Conservation (phyloP, 2,888 invertebrate genomes). For the Exephanes ischioxanthus region DNA sequence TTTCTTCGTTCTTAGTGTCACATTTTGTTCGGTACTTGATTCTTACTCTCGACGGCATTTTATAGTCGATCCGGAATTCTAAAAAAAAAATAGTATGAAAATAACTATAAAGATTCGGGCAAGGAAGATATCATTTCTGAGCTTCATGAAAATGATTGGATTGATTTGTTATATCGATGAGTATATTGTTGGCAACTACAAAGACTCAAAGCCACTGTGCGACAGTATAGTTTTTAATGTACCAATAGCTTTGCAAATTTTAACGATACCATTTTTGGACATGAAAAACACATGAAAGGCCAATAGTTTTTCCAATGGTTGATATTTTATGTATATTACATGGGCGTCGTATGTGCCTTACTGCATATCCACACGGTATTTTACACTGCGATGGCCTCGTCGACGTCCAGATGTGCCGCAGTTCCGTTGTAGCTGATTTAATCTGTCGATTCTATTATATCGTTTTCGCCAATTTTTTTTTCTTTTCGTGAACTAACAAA, state of each 20-base stretch:
- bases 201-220: background rate
- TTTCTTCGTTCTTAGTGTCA: background rate
- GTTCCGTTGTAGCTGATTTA: background rate
- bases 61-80: background rate
- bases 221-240: background rate
- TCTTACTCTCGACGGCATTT: background rate
- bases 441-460: background rate
- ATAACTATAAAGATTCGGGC: no score
- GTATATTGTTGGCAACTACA: background rate
- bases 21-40: background rate
- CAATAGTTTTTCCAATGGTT: background rate
- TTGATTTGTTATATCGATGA: background rate
- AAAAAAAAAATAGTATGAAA: background rate
- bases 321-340: background rate
- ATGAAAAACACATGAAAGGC: background rate
- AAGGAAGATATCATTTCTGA: no score
- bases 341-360: no score
- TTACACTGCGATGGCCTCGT: background rate
- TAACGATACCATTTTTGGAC: background rate
- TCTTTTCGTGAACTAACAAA: background rate
- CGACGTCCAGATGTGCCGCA: background rate
- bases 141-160: background rate
- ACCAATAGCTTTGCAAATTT: background rate
- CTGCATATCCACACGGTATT: background rate
- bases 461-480: background rate